Conservation (phyloP, 2,888 invertebrate species). For the Pecten maximus region DNA sequence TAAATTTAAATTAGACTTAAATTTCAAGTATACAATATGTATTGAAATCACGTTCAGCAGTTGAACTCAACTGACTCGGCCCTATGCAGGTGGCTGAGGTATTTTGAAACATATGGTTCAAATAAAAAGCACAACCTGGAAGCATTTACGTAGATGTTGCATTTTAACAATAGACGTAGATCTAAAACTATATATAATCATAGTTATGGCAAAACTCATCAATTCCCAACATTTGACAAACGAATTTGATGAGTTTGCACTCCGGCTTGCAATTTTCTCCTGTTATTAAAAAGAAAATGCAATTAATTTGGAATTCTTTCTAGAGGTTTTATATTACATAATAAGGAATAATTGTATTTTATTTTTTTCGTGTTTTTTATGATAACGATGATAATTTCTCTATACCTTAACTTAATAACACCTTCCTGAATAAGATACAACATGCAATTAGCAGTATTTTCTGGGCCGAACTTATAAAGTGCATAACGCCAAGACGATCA, state of each 20-base stretch:
- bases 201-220: slow-evolving; percentile 6
- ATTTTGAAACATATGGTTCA: background rate
- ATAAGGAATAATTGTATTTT: background rate
- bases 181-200: background rate
- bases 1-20: background rate
- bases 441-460: background rate
- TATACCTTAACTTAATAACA: background rate
- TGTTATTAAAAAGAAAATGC: background rate
- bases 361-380: background rate
- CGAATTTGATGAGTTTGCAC: background rate
- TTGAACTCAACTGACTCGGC: background rate
- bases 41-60: background rate
- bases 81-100: background rate
- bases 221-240: slow-evolving; percentile 12
- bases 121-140: background rate
- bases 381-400: background rate
- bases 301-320: background rate
- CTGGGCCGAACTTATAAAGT: background rate
- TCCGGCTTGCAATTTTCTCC: background rate
- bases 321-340: background rate
- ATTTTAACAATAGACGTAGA: background rate
- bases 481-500: background rate
- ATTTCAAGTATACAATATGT: background rate
- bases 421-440: background rate
- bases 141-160: background rate